A percentile compares a stretch with the other conserved stretches of the same genome.
phyloP scores from a whole-genome alignment of 30 jellyfish, hydroid and myxozoan species.

The Chrysaora quinquecirrha region DNA sequence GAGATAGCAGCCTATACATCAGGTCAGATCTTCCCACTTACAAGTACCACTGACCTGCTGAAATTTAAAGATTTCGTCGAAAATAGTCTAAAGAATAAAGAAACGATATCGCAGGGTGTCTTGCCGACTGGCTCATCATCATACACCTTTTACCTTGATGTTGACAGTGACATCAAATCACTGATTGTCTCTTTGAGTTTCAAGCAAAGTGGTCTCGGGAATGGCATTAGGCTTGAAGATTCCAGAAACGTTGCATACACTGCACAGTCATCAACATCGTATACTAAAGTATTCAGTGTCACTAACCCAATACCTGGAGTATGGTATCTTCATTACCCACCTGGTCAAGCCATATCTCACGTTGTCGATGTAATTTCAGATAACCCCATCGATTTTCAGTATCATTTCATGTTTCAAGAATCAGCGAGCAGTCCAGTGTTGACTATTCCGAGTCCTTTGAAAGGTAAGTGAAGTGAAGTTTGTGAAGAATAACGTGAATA shows the following conservation, averaged over 20 bases:
- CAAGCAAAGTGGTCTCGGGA: not conserved
- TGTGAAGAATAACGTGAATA: not conserved
- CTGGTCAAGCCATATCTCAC: conserved; percentile 18
- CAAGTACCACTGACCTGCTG: conserved; percentile 32
- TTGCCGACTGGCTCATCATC: conserved; percentile 6
- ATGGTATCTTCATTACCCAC: conserved; percentile 40
- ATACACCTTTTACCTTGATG: not conserved
- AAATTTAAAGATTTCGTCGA: conserved; percentile 29
- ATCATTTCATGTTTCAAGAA: conserved; percentile 50
- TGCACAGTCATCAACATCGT: conserved; percentile 36
- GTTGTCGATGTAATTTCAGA: conserved; percentile 46
- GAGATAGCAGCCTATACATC: conserved; percentile 87
- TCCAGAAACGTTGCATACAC: conserved; percentile 18
- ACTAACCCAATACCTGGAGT: conserved; percentile 39
- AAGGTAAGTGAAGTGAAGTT: conserved; percentile 26
- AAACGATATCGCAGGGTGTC: conserved; percentile 20
- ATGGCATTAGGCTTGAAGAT: conserved; percentile 22
- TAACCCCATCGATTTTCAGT: conserved; percentile 44
- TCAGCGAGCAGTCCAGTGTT: conserved; percentile 21
- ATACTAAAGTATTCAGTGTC: conserved; percentile 27
- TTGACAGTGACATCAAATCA: conserved; percentile 51
- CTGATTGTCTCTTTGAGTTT: conserved; percentile 30
- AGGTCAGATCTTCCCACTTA: conserved; percentile 66
- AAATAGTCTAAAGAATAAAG: conserved; percentile 39
- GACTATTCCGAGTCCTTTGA: conserved; percentile 19